Percentiles rank a stretch among this genome's conserved stretches.
These are phyloP conservation scores for Andrena haemorrhoa DNA, from an alignment of 2,888 invertebrate genomes.

Conservation along the genomic window DNA sequence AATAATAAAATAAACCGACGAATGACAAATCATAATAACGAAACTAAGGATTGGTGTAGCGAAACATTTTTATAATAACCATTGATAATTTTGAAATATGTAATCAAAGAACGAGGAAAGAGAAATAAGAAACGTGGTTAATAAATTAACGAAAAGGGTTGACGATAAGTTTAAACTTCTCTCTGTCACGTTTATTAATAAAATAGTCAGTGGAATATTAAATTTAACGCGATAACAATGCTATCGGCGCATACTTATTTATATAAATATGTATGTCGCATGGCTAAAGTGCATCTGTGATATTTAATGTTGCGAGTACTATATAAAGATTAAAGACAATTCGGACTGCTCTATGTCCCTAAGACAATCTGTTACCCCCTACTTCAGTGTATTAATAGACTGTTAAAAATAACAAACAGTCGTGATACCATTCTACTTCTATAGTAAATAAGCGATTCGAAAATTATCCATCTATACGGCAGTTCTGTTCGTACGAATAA, in stretches of 20 bases:
- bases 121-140: too few species aligned
- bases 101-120: too few species aligned
- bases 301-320: not conserved
- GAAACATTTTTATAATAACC: not conserved
- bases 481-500: too few species aligned
- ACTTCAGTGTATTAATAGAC: slow-evolving; percentile 59
- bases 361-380: slow-evolving; percentile 57
- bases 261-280: not conserved
- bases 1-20: slow-evolving; percentile 63
- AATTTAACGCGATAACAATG: not conserved
- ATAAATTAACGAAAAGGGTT: too few species aligned
- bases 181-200: too few species aligned
- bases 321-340: slow-evolving; percentile 50
- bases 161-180: too few species aligned
- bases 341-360: slow-evolving; percentile 31
- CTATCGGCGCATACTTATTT: not conserved
- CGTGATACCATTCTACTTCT: slow-evolving; percentile 46
- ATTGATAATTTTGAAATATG: not conserved
- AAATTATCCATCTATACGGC: not conserved
- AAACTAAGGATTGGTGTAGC: not conserved
- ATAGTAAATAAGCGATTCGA: slow-evolving; percentile 42
- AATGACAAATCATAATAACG: slow-evolving; percentile 45
- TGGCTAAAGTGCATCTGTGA: not conserved
- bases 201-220: too few species aligned
- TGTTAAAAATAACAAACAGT: slow-evolving; percentile 64